These are phyloP conservation scores for Chrysolina haemoptera DNA, from an alignment of 2,888 invertebrate genomes.

Conservation along the genomic window DNA sequence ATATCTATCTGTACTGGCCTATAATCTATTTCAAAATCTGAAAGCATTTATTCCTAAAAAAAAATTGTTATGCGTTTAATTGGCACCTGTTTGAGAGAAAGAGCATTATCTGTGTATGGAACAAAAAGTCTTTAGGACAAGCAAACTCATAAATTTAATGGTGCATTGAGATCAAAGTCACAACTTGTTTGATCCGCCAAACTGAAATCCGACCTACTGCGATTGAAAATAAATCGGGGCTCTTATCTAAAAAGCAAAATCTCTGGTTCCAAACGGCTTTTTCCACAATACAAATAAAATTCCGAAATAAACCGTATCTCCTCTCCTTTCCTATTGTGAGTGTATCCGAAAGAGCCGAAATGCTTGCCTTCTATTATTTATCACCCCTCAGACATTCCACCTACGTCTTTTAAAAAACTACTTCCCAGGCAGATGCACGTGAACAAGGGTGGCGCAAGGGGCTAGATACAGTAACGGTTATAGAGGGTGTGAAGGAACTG, in stretches of 20 bases:
- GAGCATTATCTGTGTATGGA: too few relatives aligned
- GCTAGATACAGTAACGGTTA: neutral
- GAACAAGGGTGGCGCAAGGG: neutral
- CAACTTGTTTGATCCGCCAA: neutral
- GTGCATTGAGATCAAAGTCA: too few relatives aligned
- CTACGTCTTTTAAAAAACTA: conserved; percentile 50
- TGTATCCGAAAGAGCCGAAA: conserved; percentile 38
- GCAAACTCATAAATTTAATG: too few relatives aligned
- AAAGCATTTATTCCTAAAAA: too few relatives aligned
- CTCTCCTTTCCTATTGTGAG: conserved; percentile 32
- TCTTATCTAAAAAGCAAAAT: neutral
- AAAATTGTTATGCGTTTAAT: too few relatives aligned
- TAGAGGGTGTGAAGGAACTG: neutral
- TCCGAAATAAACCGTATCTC: conserved; percentile 25
- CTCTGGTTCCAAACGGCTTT: conserved; percentile 2
- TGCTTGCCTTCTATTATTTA: conserved; percentile 45
- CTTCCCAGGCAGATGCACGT: conserved; percentile 55
- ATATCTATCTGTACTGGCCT: too few relatives aligned
- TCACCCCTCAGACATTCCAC: conserved; percentile 40
- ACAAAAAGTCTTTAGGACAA: too few relatives aligned
- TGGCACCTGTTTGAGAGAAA: too few relatives aligned
- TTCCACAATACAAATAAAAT: conserved; percentile 18
- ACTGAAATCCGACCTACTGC: conserved; percentile 13
- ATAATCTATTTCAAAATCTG: too few relatives aligned
- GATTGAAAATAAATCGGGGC: neutral